Conservation (phyloP, 37 sponge, comb jelly and placozoan species). For the Aphrocallistes beatrix region DNA sequence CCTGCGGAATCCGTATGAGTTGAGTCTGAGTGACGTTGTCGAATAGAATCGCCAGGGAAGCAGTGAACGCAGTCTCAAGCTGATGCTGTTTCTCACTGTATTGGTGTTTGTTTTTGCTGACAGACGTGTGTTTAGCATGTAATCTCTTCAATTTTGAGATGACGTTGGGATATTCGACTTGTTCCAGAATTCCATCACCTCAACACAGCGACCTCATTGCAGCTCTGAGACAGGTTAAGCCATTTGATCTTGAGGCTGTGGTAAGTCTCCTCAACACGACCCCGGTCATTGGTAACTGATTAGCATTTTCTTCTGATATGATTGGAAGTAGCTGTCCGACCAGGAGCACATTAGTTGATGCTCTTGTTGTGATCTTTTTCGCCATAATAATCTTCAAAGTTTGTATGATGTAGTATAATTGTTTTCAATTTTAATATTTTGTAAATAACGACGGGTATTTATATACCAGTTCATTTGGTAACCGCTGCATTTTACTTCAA, state of each 20-base stretch:
- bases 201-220: neutral
- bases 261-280: neutral
- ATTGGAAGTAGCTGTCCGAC: neutral
- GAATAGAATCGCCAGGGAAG: conserved; percentile 10
- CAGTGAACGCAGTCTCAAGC: conserved; percentile 19
- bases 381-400: conserved; percentile 16
- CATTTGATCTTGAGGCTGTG: neutral
- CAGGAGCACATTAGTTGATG: neutral
- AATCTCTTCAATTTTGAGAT: no score
- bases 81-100: neutral
- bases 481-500: neutral
- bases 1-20: conserved; percentile 15
- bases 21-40: neutral
- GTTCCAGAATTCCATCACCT: neutral
- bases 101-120: neutral
- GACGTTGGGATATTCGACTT: neutral
- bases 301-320: neutral
- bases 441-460: neutral
- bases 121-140: neutral
- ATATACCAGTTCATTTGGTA: neutral
- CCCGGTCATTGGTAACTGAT: neutral
- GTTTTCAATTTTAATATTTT: neutral
- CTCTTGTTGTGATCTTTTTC: neutral
- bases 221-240: neutral
- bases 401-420: neutral